Evolutionary conservation across 2,113 vertebrate genomes (phyloP).

Genomic region (Psophia crepitans): DNA sequence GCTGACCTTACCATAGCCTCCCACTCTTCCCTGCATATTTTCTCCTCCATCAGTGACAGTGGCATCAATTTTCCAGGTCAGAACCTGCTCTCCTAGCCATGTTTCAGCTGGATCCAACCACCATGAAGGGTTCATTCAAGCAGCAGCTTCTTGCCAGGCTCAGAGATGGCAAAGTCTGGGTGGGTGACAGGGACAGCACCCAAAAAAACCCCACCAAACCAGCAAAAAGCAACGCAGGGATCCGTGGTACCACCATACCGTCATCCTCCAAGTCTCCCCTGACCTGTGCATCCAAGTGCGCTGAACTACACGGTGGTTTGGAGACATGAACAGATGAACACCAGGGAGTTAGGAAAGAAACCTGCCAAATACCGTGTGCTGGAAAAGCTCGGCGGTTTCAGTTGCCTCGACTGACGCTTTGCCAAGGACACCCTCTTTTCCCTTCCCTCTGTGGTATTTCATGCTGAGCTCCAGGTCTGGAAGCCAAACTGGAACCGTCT

Average conservation of each 20-base stretch:
- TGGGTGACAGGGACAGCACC: not conserved
- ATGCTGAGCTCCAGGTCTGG: not conserved
- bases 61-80: not conserved
- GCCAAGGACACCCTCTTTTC: slow-evolving; percentile 24
- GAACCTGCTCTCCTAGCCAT: not conserved
- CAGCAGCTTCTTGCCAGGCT: not conserved
- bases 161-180: not conserved
- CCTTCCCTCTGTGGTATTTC: not conserved
- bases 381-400: not conserved
- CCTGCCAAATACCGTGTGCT: not conserved
- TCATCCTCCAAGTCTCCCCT: accelerated
- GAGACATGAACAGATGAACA: accelerated
- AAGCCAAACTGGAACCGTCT: not conserved
- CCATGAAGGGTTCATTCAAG: not conserved
- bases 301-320: accelerated
- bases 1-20: slow-evolving; percentile 17
- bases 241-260: accelerated
- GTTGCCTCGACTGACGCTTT: not conserved
- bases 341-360: not conserved
- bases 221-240: not conserved
- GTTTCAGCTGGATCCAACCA: not conserved
- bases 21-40: not conserved
- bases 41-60: not conserved
- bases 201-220: not conserved
- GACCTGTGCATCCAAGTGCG: accelerated